A percentile compares a stretch with the other conserved stretches of the same genome.
Evolutionary conservation across 2,797 vertebrate species (phyloP).

Genomic region (Chaetophractus vellerosus): DNA sequence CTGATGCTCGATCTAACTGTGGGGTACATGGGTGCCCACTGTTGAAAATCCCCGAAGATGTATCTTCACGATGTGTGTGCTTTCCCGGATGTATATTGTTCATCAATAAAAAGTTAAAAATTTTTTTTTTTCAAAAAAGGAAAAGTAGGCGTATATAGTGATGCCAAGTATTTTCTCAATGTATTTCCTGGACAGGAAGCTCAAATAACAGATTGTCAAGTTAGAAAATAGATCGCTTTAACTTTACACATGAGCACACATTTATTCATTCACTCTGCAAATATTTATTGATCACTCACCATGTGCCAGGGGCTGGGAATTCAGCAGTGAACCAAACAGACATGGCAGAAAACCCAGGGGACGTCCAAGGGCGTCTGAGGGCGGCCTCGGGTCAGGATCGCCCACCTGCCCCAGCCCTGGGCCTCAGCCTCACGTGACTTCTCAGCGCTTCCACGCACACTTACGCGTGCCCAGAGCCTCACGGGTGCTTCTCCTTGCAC

Average conservation of each 20-base stretch:
- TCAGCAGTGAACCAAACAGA: not conserved
- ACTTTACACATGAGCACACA: constrained; percentile 65
- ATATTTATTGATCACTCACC: constrained; percentile 58
- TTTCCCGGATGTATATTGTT: not conserved
- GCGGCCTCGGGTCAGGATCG: too few relatives aligned
- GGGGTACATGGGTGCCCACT: fast-evolving
- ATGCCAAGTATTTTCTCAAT: constrained; percentile 53
- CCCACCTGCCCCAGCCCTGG: too few relatives aligned
- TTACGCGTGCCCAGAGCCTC: fast-evolving
- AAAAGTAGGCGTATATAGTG: not conserved
- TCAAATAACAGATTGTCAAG: constrained; percentile 71
- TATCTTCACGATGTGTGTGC: fast-evolving
- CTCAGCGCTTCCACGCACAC: fast-evolving
- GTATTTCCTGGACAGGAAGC: constrained; percentile 71
- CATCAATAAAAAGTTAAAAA: not conserved
- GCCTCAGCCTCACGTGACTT: not conserved
- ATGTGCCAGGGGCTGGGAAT: constrained; percentile 1
- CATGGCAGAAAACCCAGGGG: too few relatives aligned
- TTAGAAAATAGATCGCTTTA: constrained; percentile 72
- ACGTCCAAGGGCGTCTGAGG: too few relatives aligned
- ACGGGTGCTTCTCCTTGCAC: not conserved
- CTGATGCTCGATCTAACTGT: fast-evolving
- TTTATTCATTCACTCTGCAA: constrained; percentile 37
- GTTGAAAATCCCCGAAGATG: not conserved
- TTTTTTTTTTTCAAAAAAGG: constrained; percentile 15